These are phyloP conservation scores for Mesocricetus auratus DNA, from an alignment of 2,113 vertebrate species.

Conservation along the genomic window DNA sequence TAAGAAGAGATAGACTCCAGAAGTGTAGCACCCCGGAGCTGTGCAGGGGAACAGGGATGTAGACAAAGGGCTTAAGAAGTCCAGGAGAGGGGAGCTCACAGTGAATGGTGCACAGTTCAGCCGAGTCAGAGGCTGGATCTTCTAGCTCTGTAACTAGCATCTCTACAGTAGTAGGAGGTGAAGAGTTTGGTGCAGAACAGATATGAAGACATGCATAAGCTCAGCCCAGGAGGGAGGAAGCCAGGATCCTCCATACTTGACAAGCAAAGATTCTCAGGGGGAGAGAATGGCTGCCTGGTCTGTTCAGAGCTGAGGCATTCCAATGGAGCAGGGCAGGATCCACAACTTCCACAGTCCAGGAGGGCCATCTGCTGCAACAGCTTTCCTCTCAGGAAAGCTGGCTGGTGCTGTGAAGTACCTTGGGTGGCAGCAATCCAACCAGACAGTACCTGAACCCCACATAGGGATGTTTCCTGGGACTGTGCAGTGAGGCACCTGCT, in stretches of 20 bases:
- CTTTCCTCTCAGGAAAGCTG: neutral
- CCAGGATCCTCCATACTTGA: neutral
- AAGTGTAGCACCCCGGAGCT: neutral
- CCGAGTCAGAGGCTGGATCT: neutral
- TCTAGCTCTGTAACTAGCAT: neutral
- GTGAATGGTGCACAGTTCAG: neutral
- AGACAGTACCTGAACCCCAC: neutral
- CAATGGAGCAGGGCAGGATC: neutral
- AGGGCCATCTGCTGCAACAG: neutral
- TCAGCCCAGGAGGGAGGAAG: neutral
- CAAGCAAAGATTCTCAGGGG: neutral
- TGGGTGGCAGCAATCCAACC: neutral
- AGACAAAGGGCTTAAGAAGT: too few species aligned
- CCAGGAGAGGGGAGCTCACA: too few species aligned
- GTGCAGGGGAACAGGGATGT: neutral
- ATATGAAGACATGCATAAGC: neutral
- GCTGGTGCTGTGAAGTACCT: accelerated
- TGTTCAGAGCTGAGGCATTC: neutral
- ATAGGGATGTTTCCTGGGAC: neutral
- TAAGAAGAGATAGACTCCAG: neutral
- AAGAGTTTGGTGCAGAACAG: neutral
- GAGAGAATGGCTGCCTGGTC: neutral
- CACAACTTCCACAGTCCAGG: neutral
- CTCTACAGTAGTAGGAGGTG: neutral
- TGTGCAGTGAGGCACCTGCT: neutral